A percentile compares a stretch with the other conserved stretches of the same genome.
Conservation (phyloP, 1,140 invertebrate genomes). For the Dendrolimus punctatus region DNA sequence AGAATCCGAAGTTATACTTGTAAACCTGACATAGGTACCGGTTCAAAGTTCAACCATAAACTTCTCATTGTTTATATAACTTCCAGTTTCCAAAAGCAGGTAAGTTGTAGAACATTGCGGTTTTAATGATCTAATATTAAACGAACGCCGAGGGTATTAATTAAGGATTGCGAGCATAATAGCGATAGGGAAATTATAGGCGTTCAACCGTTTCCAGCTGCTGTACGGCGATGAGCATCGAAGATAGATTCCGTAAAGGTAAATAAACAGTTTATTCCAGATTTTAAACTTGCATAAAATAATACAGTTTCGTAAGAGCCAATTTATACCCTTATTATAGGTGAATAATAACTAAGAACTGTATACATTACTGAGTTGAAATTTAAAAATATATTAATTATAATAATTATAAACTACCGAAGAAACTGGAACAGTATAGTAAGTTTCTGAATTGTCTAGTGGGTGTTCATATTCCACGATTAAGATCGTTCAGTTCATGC, state of each 20-base stretch:
- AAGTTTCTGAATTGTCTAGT: no score
- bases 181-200: constrained; percentile 37
- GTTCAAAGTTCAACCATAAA: constrained; percentile 56
- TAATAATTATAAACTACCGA: no score
- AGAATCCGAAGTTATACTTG: constrained; percentile 50
- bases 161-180: constrained; percentile 57
- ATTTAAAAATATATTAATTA: no score
- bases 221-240: constrained; percentile 1
- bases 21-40: constrained; percentile 53
- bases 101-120: constrained; percentile 66
- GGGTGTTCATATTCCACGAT: no score
- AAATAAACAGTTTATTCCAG: no score
- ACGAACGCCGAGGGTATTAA: constrained; percentile 62
- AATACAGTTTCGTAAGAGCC: no score
- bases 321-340: no score
- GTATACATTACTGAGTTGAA: no score
- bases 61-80: constrained; percentile 63
- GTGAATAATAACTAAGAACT: no score
- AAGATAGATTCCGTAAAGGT: background rate
- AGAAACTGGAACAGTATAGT: no score
- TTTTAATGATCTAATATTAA: constrained; percentile 70
- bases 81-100: constrained; percentile 54
- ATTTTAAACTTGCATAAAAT: no score
- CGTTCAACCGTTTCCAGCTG: constrained; percentile 13
- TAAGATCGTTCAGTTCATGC: no score